Percentiles rank a stretch among this genome's conserved stretches.
These are phyloP conservation scores for Tenthredo scrophulariae DNA, from an alignment of 2,888 invertebrate genomes.

Conservation along the genomic window DNA sequence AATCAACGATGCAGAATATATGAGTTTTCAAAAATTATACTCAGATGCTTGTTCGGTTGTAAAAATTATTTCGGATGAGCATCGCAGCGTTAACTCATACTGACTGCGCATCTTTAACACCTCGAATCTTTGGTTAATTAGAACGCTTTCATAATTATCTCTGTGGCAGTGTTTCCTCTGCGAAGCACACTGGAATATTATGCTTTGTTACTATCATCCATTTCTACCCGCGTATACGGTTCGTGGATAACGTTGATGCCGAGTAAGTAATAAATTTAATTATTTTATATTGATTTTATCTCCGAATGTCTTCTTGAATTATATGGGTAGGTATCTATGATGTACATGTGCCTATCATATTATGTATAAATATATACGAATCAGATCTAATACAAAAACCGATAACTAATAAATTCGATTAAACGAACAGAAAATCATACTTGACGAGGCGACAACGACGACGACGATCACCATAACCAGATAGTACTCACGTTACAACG, in stretches of 20 bases:
- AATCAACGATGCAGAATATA: not conserved
- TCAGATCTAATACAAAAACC: not conserved
- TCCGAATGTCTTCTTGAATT: not conserved
- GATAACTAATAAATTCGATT: not conserved
- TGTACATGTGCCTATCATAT: not conserved
- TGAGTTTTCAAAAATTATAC: not conserved
- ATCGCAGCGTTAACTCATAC: not conserved
- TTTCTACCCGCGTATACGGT: not conserved
- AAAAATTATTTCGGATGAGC: not conserved
- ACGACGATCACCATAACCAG: not conserved
- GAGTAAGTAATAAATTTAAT: not conserved
- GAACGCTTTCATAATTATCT: conserved; percentile 20
- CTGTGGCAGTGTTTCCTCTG: not conserved
- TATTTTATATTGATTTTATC: not conserved
- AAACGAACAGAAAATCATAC: not conserved
- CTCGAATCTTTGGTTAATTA: conserved; percentile 32
- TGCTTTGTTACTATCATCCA: conserved; percentile 2
- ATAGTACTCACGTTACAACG: not conserved
- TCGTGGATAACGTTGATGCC: not conserved
- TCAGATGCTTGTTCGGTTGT: not conserved
- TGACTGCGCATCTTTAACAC: conserved; percentile 9
- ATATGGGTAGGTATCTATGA: not conserved
- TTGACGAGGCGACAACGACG: not conserved
- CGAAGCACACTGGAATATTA: not conserved
- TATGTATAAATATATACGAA: not conserved